These are phyloP conservation scores for Ligdia adustata DNA, from an alignment of 2,888 invertebrate genomes.

Conservation along the genomic window DNA sequence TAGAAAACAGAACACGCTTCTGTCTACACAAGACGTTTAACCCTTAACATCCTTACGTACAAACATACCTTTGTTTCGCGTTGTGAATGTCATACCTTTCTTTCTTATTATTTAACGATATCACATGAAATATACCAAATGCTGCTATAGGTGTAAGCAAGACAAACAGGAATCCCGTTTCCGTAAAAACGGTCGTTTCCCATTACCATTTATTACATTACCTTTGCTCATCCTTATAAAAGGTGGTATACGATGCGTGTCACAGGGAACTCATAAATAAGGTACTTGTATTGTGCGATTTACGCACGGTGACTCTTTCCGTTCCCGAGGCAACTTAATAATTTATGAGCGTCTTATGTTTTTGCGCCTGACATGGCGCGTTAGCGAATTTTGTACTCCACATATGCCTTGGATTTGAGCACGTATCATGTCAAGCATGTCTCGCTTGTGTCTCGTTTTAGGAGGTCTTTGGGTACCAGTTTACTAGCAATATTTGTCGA, in stretches of 20 bases:
- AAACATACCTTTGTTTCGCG: too few species aligned
- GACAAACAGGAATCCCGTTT: constrained; percentile 18
- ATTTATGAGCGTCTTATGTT: constrained; percentile 35
- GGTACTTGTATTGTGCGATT: constrained; percentile 27
- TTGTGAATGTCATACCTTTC: too few species aligned
- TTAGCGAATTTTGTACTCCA: constrained; percentile 33
- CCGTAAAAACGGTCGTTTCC: constrained; percentile 19
- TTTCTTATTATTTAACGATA: constrained; percentile 6
- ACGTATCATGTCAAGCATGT: neutral
- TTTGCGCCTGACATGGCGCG: constrained; percentile 36
- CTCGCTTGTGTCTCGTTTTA: too few species aligned
- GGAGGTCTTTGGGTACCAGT: too few species aligned
- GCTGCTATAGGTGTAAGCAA: constrained; percentile 8
- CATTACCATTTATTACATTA: constrained; percentile 23
- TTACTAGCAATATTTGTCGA: too few species aligned
- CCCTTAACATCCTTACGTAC: neutral
- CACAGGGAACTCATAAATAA: constrained; percentile 22
- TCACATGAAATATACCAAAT: constrained; percentile 7
- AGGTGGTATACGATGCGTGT: constrained; percentile 16
- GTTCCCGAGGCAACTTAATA: constrained; percentile 32
- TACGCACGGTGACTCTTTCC: constrained; percentile 32
- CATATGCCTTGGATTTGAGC: neutral
- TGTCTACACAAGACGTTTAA: neutral
- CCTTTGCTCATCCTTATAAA: constrained; percentile 23
- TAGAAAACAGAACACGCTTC: neutral